Base-by-base conservation (phyloP, 2,797 vertebrate species). In the Carduelis carduelis region DNA sequence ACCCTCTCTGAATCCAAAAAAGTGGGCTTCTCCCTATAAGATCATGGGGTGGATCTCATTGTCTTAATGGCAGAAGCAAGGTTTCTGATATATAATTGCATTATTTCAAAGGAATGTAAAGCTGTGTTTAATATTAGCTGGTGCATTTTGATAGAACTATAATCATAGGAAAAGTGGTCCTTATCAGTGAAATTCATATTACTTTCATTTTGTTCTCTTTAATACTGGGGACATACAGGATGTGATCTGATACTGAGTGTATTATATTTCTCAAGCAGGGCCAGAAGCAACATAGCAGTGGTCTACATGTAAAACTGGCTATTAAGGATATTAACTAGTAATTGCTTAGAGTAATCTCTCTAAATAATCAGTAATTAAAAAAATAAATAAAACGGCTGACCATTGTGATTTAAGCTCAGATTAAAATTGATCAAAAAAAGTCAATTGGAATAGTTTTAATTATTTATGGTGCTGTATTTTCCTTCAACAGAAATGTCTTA, bases 341-440 rank as follows among this genome's bases (percentile, higher is more conserved):
- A 97, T 95, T 90, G 91, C 27, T 56, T 88, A 72, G 61, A 50
- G 61, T 95, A 97, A 98, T 98, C 98, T 97, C 95, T 53, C 49
- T 74, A 94, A 87, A 90, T 94, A 95, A 98, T 98, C 98, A 97
- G 97, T 90, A 97, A 97, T 98, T 97, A 91, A 96, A 88, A 93
- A 97, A 95, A 95, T 89, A 96, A 95, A 96, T 94, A 96, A 95
- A 95, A 83, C 4, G 3, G 95, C 97, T 97, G 95, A 93, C 96
- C 96, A 83, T 60, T 43, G 91, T 91, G 96, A 85, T 95, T 87
- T 86, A 95, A 96, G 59, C 75, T 96, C 95, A 97, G 96, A 96
- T 89, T 95, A 91, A 93, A 96, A 96, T 89, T 83, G 97, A 95
- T 93, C 69, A 46, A 72, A 94, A 94, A 94, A 72, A 96, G 95